These are phyloP conservation scores for Cyclargus thomasi DNA, from an alignment of 1,140 invertebrate genomes.

Conservation along the genomic window DNA sequence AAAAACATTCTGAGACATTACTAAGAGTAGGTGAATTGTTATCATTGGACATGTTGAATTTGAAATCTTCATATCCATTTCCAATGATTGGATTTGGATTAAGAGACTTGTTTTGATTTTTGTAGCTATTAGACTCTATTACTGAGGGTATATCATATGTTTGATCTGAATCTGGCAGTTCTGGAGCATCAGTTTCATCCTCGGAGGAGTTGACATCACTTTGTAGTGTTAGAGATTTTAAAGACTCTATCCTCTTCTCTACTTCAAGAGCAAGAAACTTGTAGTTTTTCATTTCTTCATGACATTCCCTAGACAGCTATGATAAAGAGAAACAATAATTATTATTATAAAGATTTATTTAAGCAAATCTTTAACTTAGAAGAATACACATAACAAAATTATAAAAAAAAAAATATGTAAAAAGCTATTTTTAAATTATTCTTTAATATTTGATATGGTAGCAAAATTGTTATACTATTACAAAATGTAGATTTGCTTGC, in stretches of 20 bases:
- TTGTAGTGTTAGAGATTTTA: slow-evolving; percentile 45
- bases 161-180: slow-evolving; percentile 51
- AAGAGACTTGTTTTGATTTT: slow-evolving; percentile 18
- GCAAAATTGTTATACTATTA: too few species aligned
- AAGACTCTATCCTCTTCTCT: slow-evolving; percentile 66
- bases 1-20: slow-evolving; percentile 31
- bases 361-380: too few species aligned
- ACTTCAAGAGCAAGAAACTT: slow-evolving; percentile 77
- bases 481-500: too few species aligned
- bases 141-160: slow-evolving; percentile 35
- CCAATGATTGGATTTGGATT: slow-evolving; percentile 14
- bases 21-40: slow-evolving; percentile 33
- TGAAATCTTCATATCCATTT: slow-evolving; percentile 25
- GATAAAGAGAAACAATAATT: slow-evolving; percentile 24
- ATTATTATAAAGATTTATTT: background rate
- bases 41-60: slow-evolving; percentile 22
- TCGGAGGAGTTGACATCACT: slow-evolving; percentile 47
- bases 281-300: slow-evolving; percentile 79
- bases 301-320: slow-evolving; percentile 77
- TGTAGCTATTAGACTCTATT: slow-evolving; percentile 27
- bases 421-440: too few species aligned
- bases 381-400: too few species aligned
- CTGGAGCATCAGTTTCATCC: slow-evolving; percentile 58
- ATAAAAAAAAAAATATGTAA: too few species aligned
- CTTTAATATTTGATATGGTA: too few species aligned